Conservation (phyloP, 2,113 vertebrate species). For the Phyllopteryx taeniolatus region DNA sequence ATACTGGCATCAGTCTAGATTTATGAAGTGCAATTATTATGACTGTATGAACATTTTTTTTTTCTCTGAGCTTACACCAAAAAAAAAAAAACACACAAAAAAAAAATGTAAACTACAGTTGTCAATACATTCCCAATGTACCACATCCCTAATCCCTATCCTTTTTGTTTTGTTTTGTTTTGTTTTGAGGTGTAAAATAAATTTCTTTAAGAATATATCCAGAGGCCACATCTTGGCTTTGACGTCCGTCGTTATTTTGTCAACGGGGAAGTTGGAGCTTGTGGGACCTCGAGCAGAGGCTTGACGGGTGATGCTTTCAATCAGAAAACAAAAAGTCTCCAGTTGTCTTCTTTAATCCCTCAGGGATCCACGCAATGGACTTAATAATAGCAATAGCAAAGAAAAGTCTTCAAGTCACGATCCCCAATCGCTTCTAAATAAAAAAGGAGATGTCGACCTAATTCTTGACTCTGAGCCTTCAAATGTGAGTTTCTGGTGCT, state of each 20-base stretch:
- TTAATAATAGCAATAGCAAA: background rate
- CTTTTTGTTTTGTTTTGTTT: conserved; percentile 34
- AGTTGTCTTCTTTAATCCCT: conserved; percentile 33
- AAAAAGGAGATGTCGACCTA: conserved; percentile 17
- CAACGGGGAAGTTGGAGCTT: conserved; percentile 26
- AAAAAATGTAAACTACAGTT: conserved; percentile 74
- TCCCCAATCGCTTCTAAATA: background rate
- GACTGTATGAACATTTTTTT: conserved; percentile 75
- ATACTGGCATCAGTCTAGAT: conserved; percentile 76
- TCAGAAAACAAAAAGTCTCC: conserved; percentile 7
- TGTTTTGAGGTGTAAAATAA: conserved; percentile 81
- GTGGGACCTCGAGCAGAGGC: conserved; percentile 20
- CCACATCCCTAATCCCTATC: conserved; percentile 67
- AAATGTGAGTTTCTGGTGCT: conserved; percentile 44
- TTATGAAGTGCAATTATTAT: conserved; percentile 83
- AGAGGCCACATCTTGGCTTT: conserved; percentile 61
- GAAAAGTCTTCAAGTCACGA: no score
- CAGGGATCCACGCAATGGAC: conserved; percentile 22
- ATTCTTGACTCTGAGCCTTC: conserved; percentile 49
- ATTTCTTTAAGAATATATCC: conserved; percentile 77
- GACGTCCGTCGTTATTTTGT: conserved; percentile 67
- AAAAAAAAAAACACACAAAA: conserved; percentile 71
- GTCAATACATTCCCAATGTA: conserved; percentile 80
- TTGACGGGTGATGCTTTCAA: background rate
- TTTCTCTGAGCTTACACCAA: conserved; percentile 81